These are phyloP conservation scores for Andinoacara biseriatus DNA, from an alignment of 2,113 vertebrate genomes.

Conservation along the genomic window DNA sequence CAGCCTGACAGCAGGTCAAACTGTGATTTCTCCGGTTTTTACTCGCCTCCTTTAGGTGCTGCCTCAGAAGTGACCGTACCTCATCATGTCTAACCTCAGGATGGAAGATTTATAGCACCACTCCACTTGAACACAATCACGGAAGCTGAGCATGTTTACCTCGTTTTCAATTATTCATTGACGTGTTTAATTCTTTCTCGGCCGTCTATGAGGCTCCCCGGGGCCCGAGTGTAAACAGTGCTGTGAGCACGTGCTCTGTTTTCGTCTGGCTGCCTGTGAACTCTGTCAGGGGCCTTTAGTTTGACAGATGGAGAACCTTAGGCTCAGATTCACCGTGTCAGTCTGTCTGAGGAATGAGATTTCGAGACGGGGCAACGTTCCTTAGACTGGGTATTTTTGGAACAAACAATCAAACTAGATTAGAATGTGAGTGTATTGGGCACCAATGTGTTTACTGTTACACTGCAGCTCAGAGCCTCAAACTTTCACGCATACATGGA, in stretches of 20 bases:
- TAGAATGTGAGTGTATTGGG: background rate
- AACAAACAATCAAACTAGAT: slow-evolving; percentile 41
- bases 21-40: background rate
- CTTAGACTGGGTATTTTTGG: slow-evolving; percentile 35
- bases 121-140: background rate
- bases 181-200: background rate
- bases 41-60: background rate
- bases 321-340: slow-evolving; percentile 37
- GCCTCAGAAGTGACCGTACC: background rate
- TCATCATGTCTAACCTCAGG: background rate
- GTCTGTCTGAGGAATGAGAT: slow-evolving; percentile 26
- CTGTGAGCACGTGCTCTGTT: slow-evolving; percentile 14
- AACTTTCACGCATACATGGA: background rate
- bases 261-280: slow-evolving; percentile 42
- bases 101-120: background rate
- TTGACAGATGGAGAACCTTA: slow-evolving; percentile 56
- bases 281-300: slow-evolving; percentile 42
- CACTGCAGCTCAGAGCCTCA: slow-evolving; percentile 8
- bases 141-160: background rate
- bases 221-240: slow-evolving; percentile 2
- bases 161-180: slow-evolving; percentile 16
- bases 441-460: slow-evolving; percentile 8
- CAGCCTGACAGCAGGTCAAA: background rate
- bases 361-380: slow-evolving; percentile 22
- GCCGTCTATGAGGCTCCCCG: background rate